Evolutionary conservation across 2,113 vertebrate genomes (phyloP).

Genomic region (Monarcha castaneiventris): DNA sequence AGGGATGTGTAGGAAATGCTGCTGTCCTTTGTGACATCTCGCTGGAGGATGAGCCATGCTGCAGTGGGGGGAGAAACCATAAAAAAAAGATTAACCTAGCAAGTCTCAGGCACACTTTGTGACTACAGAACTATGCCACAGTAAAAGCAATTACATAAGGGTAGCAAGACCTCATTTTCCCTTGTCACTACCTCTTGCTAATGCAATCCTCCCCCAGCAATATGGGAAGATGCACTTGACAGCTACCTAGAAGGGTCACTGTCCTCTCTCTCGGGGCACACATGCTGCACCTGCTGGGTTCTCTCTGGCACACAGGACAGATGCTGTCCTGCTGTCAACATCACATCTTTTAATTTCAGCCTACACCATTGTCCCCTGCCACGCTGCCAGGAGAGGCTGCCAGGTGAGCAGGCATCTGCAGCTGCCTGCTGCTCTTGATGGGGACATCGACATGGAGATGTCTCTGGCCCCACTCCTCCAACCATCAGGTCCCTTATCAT

Average conservation of each 20-base stretch:
- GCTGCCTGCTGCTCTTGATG: background rate
- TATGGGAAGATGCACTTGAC: background rate
- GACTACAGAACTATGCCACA: constrained; percentile 1
- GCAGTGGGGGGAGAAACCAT: background rate
- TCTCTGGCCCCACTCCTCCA: background rate
- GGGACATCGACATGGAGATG: background rate
- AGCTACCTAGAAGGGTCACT: background rate
- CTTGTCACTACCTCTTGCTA: background rate
- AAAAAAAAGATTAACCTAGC: background rate
- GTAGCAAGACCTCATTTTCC: background rate
- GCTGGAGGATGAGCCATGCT: background rate
- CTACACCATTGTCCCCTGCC: background rate
- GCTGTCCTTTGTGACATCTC: background rate
- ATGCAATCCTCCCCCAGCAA: background rate
- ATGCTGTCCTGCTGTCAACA: background rate
- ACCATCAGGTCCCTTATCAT: background rate
- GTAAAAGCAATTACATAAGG: constrained; percentile 16
- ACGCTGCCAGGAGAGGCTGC: background rate
- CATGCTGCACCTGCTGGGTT: background rate
- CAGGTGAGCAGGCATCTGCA: background rate
- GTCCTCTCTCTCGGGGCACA: background rate
- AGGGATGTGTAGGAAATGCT: background rate
- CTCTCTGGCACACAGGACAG: background rate
- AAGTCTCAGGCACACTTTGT: background rate
- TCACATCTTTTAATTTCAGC: background rate